Evolutionary conservation across 2,888 invertebrate genomes (phyloP), one percentile per base, ranked within the genome.

Genomic region (Gasteruption jaculator): DNA sequence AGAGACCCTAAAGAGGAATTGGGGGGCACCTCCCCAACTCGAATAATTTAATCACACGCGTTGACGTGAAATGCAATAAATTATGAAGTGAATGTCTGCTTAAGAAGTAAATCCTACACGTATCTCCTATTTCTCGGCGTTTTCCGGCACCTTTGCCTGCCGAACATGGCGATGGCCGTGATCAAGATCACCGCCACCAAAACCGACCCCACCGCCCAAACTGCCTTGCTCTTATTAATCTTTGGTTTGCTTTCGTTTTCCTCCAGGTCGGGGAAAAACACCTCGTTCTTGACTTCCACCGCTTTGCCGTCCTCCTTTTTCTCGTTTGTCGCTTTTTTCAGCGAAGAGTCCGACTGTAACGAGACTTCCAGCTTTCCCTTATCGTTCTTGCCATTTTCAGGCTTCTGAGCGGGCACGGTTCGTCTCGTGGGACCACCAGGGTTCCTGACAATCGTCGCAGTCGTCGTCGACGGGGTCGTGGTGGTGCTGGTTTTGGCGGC

Each of bases 61-160:
- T 16, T 21, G 5, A 32, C n/a, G 8, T 29, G 20, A 24, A 41
- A 8, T 4, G 30, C n/a, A n/a, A n/a, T n/a, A n/a, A n/a, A n/a
- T n/a, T n/a, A n/a, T n/a, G n/a, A n/a, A n/a, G n/a, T n/a, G n/a
- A n/a, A n/a, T n/a, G n/a, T n/a, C n/a, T n/a, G n/a, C n/a, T n/a
- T n/a, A n/a, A n/a, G n/a, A n/a, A n/a, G n/a, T n/a, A n/a, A 26
- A 11, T 20, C 33, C 31, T 55, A 68, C 32, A 67, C 65, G 45
- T 67, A 68, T 46, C 68, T 55, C 43, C 68, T 61, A 55, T 68
- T 68, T 57, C 67, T 68, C 57, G 68, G 68, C 21, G 60, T 57
- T 53, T 61, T 62, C 25, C 57, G 55, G 53, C 68, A 68, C 50
- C 68, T 55, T 49, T 56, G 54, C 38, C 60, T 56, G 7, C 68